Evolutionary conservation across 2,113 vertebrate genomes (phyloP).

Genomic region (Anguilla japonica): DNA sequence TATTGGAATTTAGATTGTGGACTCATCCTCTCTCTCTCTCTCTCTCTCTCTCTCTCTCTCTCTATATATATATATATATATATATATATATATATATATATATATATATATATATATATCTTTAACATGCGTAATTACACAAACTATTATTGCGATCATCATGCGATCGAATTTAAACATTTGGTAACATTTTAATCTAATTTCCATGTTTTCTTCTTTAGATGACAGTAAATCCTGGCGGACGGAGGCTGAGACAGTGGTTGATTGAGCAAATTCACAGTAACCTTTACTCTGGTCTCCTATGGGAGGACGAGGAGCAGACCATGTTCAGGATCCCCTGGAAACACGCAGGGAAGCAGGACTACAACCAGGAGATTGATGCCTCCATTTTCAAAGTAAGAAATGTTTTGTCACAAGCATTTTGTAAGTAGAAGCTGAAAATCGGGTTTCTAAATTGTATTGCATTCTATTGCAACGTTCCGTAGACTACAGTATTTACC

Average conservation of each 20-base stretch:
- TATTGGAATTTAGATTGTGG: background rate
- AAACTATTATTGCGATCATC: too few species aligned
- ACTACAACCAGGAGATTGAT: constrained; percentile 96
- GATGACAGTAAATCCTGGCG: constrained; percentile 80
- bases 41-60: background rate
- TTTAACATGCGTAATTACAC: too few species aligned
- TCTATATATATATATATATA: too few species aligned
- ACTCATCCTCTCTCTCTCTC: background rate
- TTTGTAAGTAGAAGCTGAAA: background rate
- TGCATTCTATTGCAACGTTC: too few species aligned
- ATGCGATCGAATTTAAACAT: background rate
- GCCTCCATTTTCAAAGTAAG: constrained; percentile 96
- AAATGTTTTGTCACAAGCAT: background rate
- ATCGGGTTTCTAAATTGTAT: too few species aligned
- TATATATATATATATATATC: too few species aligned
- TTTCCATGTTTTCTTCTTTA: constrained; percentile 27
- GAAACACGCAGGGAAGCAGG: constrained; percentile 97
- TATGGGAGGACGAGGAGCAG: constrained; percentile 89
- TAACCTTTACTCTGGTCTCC: constrained; percentile 80
- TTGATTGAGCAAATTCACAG: constrained; percentile 95
- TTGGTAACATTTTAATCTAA: too few species aligned
- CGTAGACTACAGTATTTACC: too few species aligned
- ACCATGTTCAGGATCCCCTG: constrained; percentile 96
- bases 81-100: too few species aligned
- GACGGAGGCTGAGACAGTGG: constrained; percentile 92